Base-by-base conservation (phyloP, 1,140 invertebrate species). In the Drosophila novamexicana region DNA sequence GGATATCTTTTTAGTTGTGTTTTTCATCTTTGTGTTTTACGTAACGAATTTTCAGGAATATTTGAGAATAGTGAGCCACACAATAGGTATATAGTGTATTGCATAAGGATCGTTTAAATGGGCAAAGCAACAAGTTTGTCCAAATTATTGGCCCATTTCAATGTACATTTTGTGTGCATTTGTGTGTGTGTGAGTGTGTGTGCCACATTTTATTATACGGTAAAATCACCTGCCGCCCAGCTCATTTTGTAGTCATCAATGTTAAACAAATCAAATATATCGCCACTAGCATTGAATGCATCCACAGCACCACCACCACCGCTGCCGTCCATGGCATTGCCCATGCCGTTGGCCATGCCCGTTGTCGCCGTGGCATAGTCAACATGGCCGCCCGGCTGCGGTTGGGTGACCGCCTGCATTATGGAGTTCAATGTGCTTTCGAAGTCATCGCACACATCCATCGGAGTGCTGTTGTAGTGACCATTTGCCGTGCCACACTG, bases 201-300 rank as follows among this genome's bases (percentile, higher is more conserved):
- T 71, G 34, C 42, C 34, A 44, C 53, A 40, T 29, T 61, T n/a
- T 32, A 50, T 79, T 81, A 92, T n/a, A 92, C 91, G 9, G 91
- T 91, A 65, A 92, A 92, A 58, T 92, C 91, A 2, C 89, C 89
- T 32, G 85, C 79, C 40, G 90, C 90, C 91, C 91, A 92, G 36
- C 81, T 89, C 91, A 92, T 92, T 68, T 92, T 92, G 66, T 91
- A 92, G 68, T 92, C 91, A 67, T 92, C 91, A 37, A 92, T 92
- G 65, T 91, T 92, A 75, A 92, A 92, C 57, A 92, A 72, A 79
- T 92, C 91, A 50, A 92, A 90, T 29, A 92, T 91, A 34, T 92
- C 91, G 52, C 78, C 81, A 22, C 78, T 75, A 36, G 81, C 53
- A 75, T 80, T 83, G 61, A 92, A 92, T 22, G 85, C 72, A 74